Evolutionary conservation across 2,797 vertebrate species (phyloP).

Genomic region (Halcyon chelicuti): DNA sequence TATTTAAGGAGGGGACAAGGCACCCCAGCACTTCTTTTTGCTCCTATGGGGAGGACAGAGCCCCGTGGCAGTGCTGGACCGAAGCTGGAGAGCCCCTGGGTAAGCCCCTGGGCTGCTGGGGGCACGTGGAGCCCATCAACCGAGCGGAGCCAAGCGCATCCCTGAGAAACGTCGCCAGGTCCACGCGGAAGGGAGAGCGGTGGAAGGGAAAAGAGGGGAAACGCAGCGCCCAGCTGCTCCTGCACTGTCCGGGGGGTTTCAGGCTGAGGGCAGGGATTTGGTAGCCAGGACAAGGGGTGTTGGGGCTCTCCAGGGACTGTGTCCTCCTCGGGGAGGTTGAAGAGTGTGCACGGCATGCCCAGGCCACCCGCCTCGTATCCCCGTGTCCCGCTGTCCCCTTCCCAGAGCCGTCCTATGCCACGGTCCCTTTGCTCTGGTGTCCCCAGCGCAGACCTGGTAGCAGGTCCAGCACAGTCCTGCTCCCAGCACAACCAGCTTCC

Average conservation of each 20-base stretch:
- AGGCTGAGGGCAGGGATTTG: not conserved
- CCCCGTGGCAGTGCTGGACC: not conserved
- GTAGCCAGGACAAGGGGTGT: not conserved
- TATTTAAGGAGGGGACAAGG: not conserved
- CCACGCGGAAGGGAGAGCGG: not conserved
- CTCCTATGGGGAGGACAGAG: not conserved
- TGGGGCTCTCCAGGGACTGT: fast-evolving
- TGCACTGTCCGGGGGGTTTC: fast-evolving
- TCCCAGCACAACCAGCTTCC: fast-evolving
- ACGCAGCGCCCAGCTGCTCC: fast-evolving
- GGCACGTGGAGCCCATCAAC: not conserved
- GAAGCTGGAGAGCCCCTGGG: not conserved
- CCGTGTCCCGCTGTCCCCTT: not conserved
- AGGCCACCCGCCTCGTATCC: fast-evolving
- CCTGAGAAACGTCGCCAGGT: not conserved
- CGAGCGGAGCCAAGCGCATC: fast-evolving
- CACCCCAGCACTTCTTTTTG: not conserved
- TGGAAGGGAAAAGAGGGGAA: not conserved
- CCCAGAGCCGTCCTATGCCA: not conserved
- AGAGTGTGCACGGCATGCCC: not conserved
- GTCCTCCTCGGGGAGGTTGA: not conserved
- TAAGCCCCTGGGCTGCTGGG: fast-evolving
- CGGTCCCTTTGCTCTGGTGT: not conserved
- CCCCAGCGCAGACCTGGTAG: fast-evolving
- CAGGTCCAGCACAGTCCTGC: fast-evolving